Conservation (phyloP, 2,797 vertebrate genomes). For the Molossus molossus region DNA sequence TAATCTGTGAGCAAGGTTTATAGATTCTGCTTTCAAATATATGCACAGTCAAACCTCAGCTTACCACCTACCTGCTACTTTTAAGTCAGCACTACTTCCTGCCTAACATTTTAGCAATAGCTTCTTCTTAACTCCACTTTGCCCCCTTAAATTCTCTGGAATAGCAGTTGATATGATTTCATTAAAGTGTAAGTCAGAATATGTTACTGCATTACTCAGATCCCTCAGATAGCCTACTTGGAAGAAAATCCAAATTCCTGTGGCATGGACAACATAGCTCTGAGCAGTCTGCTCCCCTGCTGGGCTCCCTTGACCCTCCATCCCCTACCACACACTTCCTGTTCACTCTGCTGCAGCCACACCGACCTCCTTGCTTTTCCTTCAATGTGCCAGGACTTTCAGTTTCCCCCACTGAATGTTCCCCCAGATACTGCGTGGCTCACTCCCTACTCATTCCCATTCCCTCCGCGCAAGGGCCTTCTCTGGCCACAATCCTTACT, state of each 20-base stretch:
- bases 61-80: neutral
- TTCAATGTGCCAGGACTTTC: neutral
- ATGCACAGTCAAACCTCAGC: neutral
- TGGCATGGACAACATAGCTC: neutral
- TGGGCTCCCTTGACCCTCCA: rapidly evolving
- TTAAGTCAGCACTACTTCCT: neutral
- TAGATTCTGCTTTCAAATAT: neutral
- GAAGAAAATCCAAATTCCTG: neutral
- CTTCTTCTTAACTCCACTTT: neutral
- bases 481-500: neutral
- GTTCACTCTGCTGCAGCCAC: too few relatives aligned
- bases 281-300: neutral
- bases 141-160: neutral
- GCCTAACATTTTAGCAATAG: neutral
- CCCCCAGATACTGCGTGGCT: neutral
- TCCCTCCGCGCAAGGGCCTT: neutral
- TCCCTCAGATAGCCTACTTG: neutral
- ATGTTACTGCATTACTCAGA: neutral
- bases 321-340: neutral
- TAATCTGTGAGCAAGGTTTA: neutral
- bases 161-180: neutral
- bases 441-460: neutral
- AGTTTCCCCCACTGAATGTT: neutral
- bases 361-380: neutral
- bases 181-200: neutral